Evolutionary conservation across 2,888 invertebrate genomes (phyloP), one percentile per base, ranked within the genome.

Genomic region (Dilophus febrilis): DNA sequence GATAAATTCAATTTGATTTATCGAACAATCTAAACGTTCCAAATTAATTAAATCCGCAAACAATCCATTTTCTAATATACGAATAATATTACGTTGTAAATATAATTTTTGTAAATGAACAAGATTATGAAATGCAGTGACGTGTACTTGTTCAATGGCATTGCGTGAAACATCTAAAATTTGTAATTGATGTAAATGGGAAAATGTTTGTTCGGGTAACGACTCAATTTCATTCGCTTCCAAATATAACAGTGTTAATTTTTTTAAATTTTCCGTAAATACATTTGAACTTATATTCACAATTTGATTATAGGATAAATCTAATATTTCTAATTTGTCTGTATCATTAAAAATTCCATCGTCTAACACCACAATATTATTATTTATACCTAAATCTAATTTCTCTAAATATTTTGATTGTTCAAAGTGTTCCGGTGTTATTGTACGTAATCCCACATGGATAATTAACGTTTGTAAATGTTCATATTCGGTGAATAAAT

Each of bases 281-380:
- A 28, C 17, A 12, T 14, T 36, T n/a, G 27, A 27, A 16, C 12
- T 16, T 7, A 36, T 36, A 13, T 28, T 16, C 2, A 6, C 14
- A 11, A 36, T 36, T 36, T 28, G 36, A 36, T 36, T 36, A 10
- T 28, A 36, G 12, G 28, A 26, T 3, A 36, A 28, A 10, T 36
- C 36, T 27, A 36, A 14, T 8, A 14, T 27, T 17, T 36, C 36
- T 16, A 36, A 36, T 4, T 5, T 28, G 10, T 11, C 11, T 2
- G 17, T 16, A 16, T 36, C 8, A 28, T 36, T 17, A 14, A 36
- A 36, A 8, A 36, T 17, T 4, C 5, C 6, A 2, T 16, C 11
- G 7, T 36, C 36, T n/a, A 36, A n/a, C 11, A 17, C 16, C 10
- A 27, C 3, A 3, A 36, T 4, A 16, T 17, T 26, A 36, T 36